Conservation (phyloP, 30 jellyfish, hydroid and myxozoan genomes). For the Chironex yamaguchii region DNA sequence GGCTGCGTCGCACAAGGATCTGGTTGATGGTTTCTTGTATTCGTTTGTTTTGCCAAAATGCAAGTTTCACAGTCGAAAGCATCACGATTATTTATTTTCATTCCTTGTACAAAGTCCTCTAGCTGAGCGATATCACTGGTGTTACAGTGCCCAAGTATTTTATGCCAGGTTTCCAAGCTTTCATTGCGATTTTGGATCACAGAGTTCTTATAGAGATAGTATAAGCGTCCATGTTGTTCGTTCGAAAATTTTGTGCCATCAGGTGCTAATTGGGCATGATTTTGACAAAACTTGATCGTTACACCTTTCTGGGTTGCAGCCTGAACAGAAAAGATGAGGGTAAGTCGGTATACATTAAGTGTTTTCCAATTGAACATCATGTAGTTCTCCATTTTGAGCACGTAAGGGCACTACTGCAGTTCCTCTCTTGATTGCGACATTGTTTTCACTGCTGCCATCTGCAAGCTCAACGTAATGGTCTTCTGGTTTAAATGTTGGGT, state of each 20-base stretch:
- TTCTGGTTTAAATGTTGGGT: too few relatives aligned
- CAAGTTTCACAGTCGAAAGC: slow-evolving; percentile 65
- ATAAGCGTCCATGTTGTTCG: slow-evolving; percentile 59
- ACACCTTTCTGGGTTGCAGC: slow-evolving; percentile 76
- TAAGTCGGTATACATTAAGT: too few relatives aligned
- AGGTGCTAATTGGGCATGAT: slow-evolving; percentile 43
- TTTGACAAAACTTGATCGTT: neutral
- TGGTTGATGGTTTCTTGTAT: slow-evolving; percentile 61
- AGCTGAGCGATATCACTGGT: slow-evolving; percentile 24
- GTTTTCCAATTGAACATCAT: too few relatives aligned
- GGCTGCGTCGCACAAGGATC: slow-evolving; percentile 62
- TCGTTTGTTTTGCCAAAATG: slow-evolving; percentile 21
- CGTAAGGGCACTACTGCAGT: too few relatives aligned
- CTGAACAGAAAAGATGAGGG: slow-evolving; percentile 71
- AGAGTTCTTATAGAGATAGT: slow-evolving; percentile 53
- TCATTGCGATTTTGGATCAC: slow-evolving; percentile 17
- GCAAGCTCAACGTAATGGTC: too few relatives aligned
- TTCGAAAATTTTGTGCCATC: slow-evolving; percentile 56
- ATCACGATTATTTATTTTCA: slow-evolving; percentile 32
- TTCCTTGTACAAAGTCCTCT: slow-evolving; percentile 51
- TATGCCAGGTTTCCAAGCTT: slow-evolving; percentile 51
- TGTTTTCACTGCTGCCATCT: too few relatives aligned
- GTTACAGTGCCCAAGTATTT: slow-evolving; percentile 65
- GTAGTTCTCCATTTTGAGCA: too few relatives aligned
- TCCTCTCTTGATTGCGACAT: too few relatives aligned